Evolutionary conservation across 2,113 vertebrate genomes (phyloP).

Genomic region (Gymnobelideus leadbeateri): DNA sequence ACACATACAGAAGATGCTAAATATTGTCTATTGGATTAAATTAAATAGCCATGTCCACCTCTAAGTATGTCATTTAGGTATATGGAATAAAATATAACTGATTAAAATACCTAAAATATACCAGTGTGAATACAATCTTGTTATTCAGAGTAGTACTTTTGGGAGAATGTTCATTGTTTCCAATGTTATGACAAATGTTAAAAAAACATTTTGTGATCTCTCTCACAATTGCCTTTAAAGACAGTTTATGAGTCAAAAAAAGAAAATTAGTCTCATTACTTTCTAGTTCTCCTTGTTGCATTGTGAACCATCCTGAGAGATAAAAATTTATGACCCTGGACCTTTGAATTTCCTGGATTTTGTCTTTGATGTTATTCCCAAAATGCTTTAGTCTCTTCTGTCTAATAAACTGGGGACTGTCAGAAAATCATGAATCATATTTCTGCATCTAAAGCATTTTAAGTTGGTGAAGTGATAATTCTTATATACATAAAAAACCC

Average conservation of each 20-base stretch:
- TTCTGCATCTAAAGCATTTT: slow-evolving; percentile 36
- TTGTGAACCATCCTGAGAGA: neutral
- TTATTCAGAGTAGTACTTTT: neutral
- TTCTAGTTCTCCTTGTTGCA: neutral
- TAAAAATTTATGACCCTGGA: neutral
- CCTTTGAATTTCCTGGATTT: slow-evolving; percentile 50
- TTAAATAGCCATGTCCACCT: neutral
- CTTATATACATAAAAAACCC: neutral
- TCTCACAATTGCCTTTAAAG: neutral
- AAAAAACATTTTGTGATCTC: neutral
- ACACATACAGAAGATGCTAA: neutral
- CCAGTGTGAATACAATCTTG: neutral
- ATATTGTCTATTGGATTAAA: neutral
- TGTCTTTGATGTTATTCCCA: slow-evolving; percentile 47
- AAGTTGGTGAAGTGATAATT: slow-evolving; percentile 30
- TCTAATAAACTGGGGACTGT: slow-evolving; percentile 26
- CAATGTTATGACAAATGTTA: neutral
- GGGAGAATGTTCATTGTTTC: neutral
- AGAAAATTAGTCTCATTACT: slow-evolving; percentile 13
- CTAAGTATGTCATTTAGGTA: neutral
- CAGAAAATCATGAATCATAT: slow-evolving; percentile 35
- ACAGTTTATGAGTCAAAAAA: slow-evolving; percentile 12
- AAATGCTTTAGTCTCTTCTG: slow-evolving; percentile 22
- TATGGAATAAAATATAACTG: neutral
- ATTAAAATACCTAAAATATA: neutral